These are phyloP conservation scores for Zaprionus taronus DNA, from an alignment of 1,140 invertebrate genomes.

Conservation along the genomic window DNA sequence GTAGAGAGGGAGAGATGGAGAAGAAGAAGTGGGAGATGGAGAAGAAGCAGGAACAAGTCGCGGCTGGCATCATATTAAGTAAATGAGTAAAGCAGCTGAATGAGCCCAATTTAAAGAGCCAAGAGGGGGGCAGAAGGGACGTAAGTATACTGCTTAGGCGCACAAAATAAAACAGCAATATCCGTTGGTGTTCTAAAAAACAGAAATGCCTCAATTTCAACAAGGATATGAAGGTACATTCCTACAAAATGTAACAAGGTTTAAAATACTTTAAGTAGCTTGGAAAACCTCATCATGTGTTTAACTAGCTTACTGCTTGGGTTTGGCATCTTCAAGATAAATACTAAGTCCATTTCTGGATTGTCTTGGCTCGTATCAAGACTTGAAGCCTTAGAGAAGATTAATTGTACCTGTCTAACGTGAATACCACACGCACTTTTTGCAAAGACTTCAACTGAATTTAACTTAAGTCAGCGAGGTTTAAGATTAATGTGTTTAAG, in stretches of 20 bases:
- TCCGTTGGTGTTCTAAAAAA: conserved; percentile 5
- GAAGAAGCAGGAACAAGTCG: neutral
- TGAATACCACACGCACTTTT: too few species aligned
- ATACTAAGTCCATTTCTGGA: too few species aligned
- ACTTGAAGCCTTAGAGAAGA: too few species aligned
- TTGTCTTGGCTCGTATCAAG: too few species aligned
- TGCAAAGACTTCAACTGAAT: too few species aligned
- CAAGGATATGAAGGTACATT: too few species aligned
- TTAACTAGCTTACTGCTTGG: neutral
- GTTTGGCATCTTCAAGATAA: too few species aligned
- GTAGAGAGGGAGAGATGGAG: neutral
- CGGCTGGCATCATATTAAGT: conserved; percentile 2
- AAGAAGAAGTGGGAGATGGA: too few species aligned
- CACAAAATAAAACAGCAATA: conserved; percentile 4
- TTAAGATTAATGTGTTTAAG: too few species aligned
- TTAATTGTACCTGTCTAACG: too few species aligned
- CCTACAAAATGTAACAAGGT: neutral
- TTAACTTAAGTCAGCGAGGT: too few species aligned
- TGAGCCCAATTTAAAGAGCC: neutral
- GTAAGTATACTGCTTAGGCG: neutral
- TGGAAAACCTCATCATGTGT: neutral
- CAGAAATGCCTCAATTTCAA: conserved; percentile 15
- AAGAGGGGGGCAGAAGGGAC: too few species aligned
- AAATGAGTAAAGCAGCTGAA: conserved; percentile 1
- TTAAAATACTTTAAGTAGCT: neutral